These are phyloP conservation scores for Ectemnius lituratus DNA, from an alignment of 2,888 invertebrate species.

Conservation along the genomic window DNA sequence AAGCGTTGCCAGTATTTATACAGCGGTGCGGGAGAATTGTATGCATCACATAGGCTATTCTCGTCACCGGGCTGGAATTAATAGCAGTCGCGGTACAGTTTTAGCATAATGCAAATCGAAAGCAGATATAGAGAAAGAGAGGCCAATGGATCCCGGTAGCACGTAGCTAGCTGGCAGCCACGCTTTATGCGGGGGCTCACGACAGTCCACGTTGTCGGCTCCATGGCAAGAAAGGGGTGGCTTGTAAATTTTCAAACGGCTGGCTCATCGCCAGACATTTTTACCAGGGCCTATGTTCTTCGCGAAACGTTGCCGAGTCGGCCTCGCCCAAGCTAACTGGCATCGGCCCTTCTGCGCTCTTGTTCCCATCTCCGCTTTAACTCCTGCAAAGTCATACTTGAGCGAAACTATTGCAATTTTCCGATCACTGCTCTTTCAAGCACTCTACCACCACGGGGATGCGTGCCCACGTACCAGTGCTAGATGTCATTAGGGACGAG, in stretches of 20 bases:
- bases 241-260: slow-evolving; percentile 59
- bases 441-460: slow-evolving; percentile 19
- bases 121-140: slow-evolving; percentile 8
- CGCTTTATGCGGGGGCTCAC: slow-evolving; percentile 30
- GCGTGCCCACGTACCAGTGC: slow-evolving; percentile 7
- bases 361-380: slow-evolving; percentile 14
- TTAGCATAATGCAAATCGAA: slow-evolving; percentile 45
- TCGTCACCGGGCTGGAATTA: slow-evolving; percentile 32
- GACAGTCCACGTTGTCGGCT: slow-evolving; percentile 36
- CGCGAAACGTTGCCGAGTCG: slow-evolving; percentile 31
- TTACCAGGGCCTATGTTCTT: slow-evolving; percentile 48
- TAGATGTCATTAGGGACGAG: neutral
- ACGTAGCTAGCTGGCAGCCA: slow-evolving; percentile 1
- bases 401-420: slow-evolving; percentile 25
- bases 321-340: slow-evolving; percentile 34
- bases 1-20: neutral
- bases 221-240: slow-evolving; percentile 25
- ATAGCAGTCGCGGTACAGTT: slow-evolving; percentile 32
- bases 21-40: neutral
- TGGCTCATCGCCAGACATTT: slow-evolving; percentile 64
- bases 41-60: slow-evolving; percentile 11
- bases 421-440: slow-evolving; percentile 18
- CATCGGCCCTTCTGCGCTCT: slow-evolving; percentile 16
- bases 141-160: slow-evolving; percentile 30
- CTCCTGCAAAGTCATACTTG: slow-evolving; percentile 23